Conservation (phyloP, 2,113 vertebrate genomes). For the Nothoprocta pentlandii region DNA sequence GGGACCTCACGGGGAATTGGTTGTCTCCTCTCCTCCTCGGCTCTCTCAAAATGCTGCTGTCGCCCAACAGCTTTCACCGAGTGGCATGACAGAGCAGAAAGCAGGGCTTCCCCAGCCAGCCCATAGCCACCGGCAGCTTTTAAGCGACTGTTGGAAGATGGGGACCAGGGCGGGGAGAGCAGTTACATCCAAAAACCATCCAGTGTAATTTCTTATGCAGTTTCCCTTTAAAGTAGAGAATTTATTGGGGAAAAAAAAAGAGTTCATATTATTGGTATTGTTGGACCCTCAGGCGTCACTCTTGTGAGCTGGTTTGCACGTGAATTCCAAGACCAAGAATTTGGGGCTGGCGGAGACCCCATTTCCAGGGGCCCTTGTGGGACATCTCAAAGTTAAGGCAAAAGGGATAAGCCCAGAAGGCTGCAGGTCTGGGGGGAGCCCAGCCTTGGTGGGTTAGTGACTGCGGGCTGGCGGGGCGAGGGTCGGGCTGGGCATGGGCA, state of each 20-base stretch:
- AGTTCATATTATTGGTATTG: neutral
- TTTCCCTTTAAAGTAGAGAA: neutral
- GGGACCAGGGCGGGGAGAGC: neutral
- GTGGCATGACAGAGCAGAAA: neutral
- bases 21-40: neutral
- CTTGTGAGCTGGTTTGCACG: neutral
- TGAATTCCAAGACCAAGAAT: neutral
- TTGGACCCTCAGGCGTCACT: neutral
- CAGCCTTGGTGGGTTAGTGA: accelerated
- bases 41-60: accelerated
- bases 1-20: too few relatives aligned
- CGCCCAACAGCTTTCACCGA: neutral
- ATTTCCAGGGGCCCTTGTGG: neutral
- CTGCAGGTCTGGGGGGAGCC: neutral
- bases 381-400: neutral
- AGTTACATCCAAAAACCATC: neutral
- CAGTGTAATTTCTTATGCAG: neutral
- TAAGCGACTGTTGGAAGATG: neutral
- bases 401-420: accelerated
- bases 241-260: neutral
- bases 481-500: neutral
- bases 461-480: neutral
- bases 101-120: neutral
- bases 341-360: neutral
- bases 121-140: neutral